Evolutionary conservation across 2,888 invertebrate genomes (phyloP).

Genomic region (Macrosiphum euphorbiae): DNA sequence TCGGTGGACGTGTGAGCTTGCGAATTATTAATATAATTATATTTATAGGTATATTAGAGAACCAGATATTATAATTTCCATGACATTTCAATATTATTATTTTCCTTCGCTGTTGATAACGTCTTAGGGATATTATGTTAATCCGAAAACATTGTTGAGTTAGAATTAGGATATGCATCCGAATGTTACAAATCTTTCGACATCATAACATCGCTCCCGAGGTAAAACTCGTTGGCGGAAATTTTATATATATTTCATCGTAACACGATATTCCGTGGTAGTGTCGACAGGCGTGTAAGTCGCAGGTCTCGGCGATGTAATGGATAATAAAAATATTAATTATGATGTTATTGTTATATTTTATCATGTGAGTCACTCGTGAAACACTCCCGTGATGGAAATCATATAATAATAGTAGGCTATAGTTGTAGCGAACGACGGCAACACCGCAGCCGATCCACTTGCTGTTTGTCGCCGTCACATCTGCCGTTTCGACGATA

Average conservation of each 20-base stretch:
- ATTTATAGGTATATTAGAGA: too few relatives aligned
- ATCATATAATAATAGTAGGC: background rate
- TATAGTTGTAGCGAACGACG: background rate
- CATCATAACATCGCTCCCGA: background rate
- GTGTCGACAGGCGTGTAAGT: background rate
- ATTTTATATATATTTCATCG: background rate
- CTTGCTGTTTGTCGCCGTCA: background rate
- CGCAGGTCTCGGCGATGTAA: background rate
- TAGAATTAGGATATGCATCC: background rate
- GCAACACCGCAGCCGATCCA: background rate
- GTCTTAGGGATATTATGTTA: background rate
- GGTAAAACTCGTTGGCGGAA: background rate
- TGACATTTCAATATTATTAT: background rate
- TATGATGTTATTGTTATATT: background rate
- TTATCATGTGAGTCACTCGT: background rate
- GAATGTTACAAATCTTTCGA: background rate
- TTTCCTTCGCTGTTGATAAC: background rate
- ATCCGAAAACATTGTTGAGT: background rate
- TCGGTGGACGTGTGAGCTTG: background rate
- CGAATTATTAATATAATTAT: background rate
- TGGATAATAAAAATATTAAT: background rate
- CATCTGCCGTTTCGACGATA: constrained; percentile 10
- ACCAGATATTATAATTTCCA: background rate
- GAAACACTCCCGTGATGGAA: background rate
- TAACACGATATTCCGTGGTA: background rate